These are phyloP conservation scores for Meloidogyne hapla DNA, from an alignment of 1,140 invertebrate genomes.

Conservation along the genomic window DNA sequence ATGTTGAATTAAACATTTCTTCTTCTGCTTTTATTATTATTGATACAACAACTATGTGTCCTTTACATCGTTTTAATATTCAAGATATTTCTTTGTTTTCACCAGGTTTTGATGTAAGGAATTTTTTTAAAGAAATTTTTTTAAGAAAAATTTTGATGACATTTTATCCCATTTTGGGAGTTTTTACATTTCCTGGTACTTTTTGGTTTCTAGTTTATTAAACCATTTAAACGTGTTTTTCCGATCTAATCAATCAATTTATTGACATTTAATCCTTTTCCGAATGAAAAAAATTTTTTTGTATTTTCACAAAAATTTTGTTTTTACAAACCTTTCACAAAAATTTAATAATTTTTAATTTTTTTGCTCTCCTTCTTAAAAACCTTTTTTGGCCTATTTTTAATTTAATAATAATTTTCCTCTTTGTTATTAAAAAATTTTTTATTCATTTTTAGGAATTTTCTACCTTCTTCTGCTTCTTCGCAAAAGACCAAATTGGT, in stretches of 20 bases:
- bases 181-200: too few species aligned
- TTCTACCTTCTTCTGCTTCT: conserved; percentile 26
- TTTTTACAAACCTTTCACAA: too few species aligned
- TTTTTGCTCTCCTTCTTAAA: too few species aligned
- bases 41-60: not conserved
- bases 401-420: too few species aligned
- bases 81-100: conserved; percentile 26
- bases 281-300: too few species aligned
- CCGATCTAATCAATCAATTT: too few species aligned
- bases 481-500: conserved; percentile 11
- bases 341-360: too few species aligned
- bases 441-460: conserved; percentile 18
- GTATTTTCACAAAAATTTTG: too few species aligned
- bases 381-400: too few species aligned
- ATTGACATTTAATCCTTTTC: too few species aligned
- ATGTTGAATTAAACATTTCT: conserved; percentile 19
- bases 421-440: not conserved
- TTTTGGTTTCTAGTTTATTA: too few species aligned
- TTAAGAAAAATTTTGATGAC: not conserved
- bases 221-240: too few species aligned
- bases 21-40: conserved; percentile 18
- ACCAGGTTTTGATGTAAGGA: conserved; percentile 11
- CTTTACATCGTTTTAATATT: conserved; percentile 12
- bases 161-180: not conserved
- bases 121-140: not conserved